Percentiles rank a stretch among this genome's conserved stretches.
Evolutionary conservation across 2,797 vertebrate genomes (phyloP).

Genomic region (Pteropus rufus): DNA sequence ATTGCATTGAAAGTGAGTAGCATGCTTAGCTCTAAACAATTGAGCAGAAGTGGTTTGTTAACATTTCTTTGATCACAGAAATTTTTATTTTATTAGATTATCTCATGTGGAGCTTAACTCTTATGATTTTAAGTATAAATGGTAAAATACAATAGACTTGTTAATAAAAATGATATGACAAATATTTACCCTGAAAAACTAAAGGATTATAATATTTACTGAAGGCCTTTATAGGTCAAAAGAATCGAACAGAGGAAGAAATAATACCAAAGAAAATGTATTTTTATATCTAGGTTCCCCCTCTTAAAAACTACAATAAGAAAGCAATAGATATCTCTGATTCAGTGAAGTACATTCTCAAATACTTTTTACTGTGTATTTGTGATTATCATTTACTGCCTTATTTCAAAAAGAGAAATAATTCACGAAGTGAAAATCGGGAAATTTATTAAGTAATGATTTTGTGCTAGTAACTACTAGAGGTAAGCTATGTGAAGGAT

Average conservation of each 20-base stretch:
- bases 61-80: conserved; percentile 44
- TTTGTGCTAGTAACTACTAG: neutral
- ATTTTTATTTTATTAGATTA: conserved; percentile 1
- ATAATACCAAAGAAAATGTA: neutral
- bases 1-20: conserved; percentile 58
- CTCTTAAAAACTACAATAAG: neutral
- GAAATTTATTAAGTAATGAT: neutral
- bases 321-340: neutral
- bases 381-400: neutral
- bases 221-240: neutral
- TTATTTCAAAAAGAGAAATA: neutral
- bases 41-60: neutral
- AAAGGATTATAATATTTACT: neutral
- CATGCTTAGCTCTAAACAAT: conserved; percentile 9
- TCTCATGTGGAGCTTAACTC: neutral
- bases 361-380: neutral
- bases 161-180: neutral
- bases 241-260: neutral
- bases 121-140: conserved; percentile 2
- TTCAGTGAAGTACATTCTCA: neutral
- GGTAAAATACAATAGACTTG: neutral
- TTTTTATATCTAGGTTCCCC: neutral
- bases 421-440: neutral
- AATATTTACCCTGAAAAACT: neutral
- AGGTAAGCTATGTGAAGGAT: neutral